A percentile compares a stretch with the other conserved stretches of the same genome.
Conservation (phyloP, 2,113 vertebrate genomes). For the human (Homo sapiens) region DNA sequence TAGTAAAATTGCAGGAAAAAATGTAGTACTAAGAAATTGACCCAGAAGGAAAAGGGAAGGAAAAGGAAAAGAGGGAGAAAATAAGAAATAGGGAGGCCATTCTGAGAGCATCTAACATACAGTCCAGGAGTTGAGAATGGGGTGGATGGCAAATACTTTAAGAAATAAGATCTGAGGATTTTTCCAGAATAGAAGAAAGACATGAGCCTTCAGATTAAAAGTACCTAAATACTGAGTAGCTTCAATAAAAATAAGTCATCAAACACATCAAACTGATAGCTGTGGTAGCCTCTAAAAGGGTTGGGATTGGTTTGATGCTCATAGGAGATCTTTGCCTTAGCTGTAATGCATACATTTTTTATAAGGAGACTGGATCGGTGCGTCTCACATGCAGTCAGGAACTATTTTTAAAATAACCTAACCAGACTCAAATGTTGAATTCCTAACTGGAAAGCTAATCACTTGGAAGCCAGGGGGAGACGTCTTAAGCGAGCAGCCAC, state of each 20-base stretch:
- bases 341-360: neutral
- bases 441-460: neutral
- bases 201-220: neutral
- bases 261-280: neutral
- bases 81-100: neutral
- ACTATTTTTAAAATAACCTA: constrained; percentile 26
- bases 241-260: neutral
- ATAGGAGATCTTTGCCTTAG: neutral
- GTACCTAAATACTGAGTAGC: neutral
- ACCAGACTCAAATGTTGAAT: neutral
- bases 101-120: neutral
- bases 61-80: neutral
- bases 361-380: neutral
- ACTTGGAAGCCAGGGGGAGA: neutral
- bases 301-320: neutral
- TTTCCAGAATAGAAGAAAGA: neutral
- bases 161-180: neutral
- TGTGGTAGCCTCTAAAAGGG: neutral
- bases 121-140: neutral
- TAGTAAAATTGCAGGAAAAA: neutral
- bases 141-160: neutral
- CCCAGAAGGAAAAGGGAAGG: neutral
- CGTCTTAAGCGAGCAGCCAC: neutral
- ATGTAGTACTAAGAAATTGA: neutral
- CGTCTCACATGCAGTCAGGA: constrained; percentile 8